Percentiles rank a stretch among this genome's conserved stretches.
Conservation (phyloP, 2,888 invertebrate genomes). For the Drosophila nigritarsus region DNA sequence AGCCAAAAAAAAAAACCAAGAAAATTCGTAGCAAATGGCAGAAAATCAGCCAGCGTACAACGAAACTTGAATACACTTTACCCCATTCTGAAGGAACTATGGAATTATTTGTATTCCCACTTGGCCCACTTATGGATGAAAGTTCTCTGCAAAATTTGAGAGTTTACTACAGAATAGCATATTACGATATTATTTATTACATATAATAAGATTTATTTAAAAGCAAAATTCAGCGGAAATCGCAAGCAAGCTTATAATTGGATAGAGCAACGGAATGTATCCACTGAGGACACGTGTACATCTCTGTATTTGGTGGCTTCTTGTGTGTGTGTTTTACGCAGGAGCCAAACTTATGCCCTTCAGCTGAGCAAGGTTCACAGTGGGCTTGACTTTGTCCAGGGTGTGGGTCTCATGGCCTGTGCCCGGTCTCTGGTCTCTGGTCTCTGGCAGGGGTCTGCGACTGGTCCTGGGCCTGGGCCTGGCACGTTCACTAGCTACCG, state of each 20-base stretch:
- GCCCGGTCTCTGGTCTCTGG: constrained; percentile 36
- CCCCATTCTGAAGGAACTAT: not conserved
- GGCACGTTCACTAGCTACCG: constrained; percentile 77
- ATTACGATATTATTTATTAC: not conserved
- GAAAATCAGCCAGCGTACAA: constrained; percentile 9
- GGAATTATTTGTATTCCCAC: not conserved
- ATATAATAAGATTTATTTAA: not conserved
- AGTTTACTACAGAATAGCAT: not conserved
- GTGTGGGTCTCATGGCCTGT: constrained; percentile 20
- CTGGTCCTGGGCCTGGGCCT: constrained; percentile 24
- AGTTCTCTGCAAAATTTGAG: not conserved
- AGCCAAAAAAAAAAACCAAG: constrained; percentile 55
- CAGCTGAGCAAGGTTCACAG: constrained; percentile 41
- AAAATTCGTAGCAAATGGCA: constrained; percentile 10
- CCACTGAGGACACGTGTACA: constrained; percentile 24
- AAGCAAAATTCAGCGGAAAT: not conserved
- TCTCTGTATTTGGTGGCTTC: not conserved
- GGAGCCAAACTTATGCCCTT: constrained; percentile 38
- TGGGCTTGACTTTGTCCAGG: constrained; percentile 41
- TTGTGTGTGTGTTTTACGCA: constrained; percentile 28
- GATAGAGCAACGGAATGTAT: constrained; percentile 43
- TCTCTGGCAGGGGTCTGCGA: constrained; percentile 2
- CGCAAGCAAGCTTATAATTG: not conserved
- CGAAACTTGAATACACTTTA: constrained; percentile 23
- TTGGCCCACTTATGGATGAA: not conserved